A percentile compares a stretch with the other conserved stretches of the same genome.
phyloP scores from a whole-genome alignment of 2,888 invertebrate genomes.

The Myopa tessellatipennis region DNA sequence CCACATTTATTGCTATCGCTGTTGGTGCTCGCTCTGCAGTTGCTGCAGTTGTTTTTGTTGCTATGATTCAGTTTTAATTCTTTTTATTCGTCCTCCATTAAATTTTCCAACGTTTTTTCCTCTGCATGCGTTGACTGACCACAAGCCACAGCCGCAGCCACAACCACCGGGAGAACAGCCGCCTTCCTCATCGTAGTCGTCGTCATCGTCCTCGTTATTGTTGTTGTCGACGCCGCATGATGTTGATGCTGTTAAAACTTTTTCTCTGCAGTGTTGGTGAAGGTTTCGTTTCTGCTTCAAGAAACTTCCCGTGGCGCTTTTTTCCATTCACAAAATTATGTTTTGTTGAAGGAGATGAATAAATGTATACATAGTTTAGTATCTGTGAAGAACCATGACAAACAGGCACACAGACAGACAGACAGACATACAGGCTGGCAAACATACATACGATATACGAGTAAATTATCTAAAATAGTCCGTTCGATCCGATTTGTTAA shows the following conservation, averaged over 20 bases:
- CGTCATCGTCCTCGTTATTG: neutral
- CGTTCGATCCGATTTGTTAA: neutral
- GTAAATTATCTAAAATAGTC: neutral
- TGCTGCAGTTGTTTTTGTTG: neutral
- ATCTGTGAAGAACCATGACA: neutral
- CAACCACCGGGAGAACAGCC: neutral
- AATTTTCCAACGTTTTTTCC: conserved; percentile 30
- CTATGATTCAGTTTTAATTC: neutral
- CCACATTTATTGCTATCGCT: neutral
- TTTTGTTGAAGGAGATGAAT: neutral
- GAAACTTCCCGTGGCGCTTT: neutral
- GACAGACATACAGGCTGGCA: neutral
- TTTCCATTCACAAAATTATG: neutral
- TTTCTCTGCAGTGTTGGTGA: neutral
- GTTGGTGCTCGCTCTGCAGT: too few species aligned
- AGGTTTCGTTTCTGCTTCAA: neutral
- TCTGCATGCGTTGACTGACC: conserved; percentile 11
- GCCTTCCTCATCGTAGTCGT: neutral
- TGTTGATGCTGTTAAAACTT: neutral
- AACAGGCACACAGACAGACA: neutral
- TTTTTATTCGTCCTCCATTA: neutral
- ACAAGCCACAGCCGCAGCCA: neutral
- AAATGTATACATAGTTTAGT: too few species aligned
- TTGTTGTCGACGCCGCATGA: neutral
- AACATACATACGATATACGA: neutral